A percentile compares a stretch with the other conserved stretches of the same genome.
phyloP scores from a whole-genome alignment of 2,797 vertebrate genomes.

The Psittacula echo region DNA sequence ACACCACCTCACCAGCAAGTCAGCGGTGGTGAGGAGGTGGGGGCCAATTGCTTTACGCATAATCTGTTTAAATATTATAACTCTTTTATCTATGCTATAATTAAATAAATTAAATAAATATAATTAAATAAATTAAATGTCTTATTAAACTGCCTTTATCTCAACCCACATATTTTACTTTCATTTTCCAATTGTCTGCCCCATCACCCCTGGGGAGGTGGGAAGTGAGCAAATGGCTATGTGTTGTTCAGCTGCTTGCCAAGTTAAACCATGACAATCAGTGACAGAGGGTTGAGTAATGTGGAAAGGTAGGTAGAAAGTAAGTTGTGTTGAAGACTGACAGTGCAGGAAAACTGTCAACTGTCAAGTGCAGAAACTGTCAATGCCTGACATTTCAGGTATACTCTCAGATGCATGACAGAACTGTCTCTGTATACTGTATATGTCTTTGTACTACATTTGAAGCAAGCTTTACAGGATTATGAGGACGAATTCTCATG shows the following conservation, averaged over 20 bases:
- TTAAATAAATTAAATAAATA: too few species aligned
- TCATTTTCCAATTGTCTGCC: neutral
- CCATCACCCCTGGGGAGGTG: fast-evolving
- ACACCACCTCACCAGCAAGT: neutral
- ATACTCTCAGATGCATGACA: neutral
- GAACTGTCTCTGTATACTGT: neutral
- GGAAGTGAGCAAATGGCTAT: neutral
- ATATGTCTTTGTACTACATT: neutral
- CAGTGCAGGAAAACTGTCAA: too few species aligned
- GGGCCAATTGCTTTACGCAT: neutral
- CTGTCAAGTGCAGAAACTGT: too few species aligned
- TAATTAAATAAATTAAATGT: too few species aligned
- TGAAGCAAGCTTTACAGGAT: neutral
- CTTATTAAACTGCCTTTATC: neutral
- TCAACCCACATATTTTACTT: neutral
- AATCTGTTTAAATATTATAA: neutral
- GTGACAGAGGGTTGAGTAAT: neutral
- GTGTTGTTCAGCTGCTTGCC: neutral
- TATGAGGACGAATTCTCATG: neutral
- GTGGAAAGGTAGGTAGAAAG: neutral
- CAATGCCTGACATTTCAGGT: neutral
- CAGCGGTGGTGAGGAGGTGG: neutral
- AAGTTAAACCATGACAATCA: neutral
- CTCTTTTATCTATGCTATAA: neutral
- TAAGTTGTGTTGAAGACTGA: neutral